A percentile compares a stretch with the other conserved stretches of the same genome.
Evolutionary conservation across 2,113 vertebrate genomes (phyloP).

Genomic region (Callaeas wilsoni): DNA sequence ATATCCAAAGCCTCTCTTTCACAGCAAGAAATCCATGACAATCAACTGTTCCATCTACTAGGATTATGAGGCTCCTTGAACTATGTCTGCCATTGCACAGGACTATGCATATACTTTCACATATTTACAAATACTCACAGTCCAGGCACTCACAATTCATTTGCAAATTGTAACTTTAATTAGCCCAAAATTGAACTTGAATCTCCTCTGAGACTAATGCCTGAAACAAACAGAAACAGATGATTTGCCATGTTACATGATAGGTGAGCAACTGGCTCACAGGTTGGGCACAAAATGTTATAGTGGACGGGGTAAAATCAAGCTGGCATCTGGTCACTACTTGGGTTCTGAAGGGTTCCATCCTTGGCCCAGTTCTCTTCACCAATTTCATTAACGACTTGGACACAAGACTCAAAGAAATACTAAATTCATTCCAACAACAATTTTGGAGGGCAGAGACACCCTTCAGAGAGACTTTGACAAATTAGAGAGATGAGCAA

Average conservation of each 20-base stretch:
- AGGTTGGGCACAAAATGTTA: not conserved
- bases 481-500: not conserved
- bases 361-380: not conserved
- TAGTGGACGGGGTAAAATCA: not conserved
- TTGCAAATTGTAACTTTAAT: not conserved
- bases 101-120: not conserved
- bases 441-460: too few species aligned
- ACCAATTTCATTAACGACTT: not conserved
- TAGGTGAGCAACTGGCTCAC: not conserved
- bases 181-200: not conserved
- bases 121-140: not conserved
- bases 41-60: not conserved
- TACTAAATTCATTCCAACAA: not conserved
- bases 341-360: not conserved
- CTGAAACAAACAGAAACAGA: not conserved
- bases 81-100: not conserved
- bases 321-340: too few species aligned
- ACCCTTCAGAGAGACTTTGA: not conserved
- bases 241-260: accelerated
- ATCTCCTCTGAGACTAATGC: not conserved
- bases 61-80: not conserved
- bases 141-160: not conserved
- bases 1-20: not conserved
- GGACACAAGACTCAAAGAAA: not conserved
- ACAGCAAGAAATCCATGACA: not conserved